phyloP scores from a whole-genome alignment of 2,888 invertebrate species.

The Protophormia terraenovae region DNA sequence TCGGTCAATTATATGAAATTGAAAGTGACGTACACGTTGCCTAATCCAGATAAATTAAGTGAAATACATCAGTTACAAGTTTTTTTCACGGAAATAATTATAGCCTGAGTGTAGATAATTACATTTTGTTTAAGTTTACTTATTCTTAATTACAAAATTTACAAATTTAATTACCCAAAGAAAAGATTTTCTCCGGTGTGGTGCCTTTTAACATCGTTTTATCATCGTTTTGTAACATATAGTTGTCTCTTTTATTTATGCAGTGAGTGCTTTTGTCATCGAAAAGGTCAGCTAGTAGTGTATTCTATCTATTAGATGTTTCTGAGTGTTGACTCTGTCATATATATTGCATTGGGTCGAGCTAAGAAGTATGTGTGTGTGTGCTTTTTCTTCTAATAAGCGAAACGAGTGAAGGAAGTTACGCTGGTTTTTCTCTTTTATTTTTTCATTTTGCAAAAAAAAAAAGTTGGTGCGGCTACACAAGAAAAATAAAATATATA shows the following conservation, averaged over 20 bases:
- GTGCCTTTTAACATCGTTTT: constrained; percentile 26
- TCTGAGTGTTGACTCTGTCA: constrained; percentile 36
- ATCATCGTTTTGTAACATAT: not conserved
- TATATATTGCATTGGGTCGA: constrained; percentile 20
- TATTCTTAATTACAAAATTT: not conserved
- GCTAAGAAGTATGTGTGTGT: not conserved
- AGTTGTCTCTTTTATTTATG: constrained; percentile 32
- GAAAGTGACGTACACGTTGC: constrained; percentile 21
- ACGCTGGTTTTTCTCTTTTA: constrained; percentile 61
- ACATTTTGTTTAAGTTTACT: not conserved
- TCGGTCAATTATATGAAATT: not conserved
- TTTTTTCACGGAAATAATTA: not conserved
- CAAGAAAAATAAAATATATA: constrained; percentile 27
- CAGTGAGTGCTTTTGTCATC: not conserved
- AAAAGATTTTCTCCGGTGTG: constrained; percentile 43
- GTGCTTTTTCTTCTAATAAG: constrained; percentile 35
- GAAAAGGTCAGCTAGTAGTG: not conserved
- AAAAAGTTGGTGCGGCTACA: constrained; percentile 50
- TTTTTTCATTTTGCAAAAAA: constrained; percentile 61
- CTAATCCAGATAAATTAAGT: not conserved
- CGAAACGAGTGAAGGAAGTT: constrained; percentile 55
- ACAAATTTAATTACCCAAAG: constrained; percentile 3
- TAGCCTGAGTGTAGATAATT: not conserved
- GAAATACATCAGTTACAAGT: not conserved
- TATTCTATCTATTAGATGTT: not conserved